Percentiles rank a stretch among this genome's conserved stretches.
Conservation (phyloP, 2,113 vertebrate species). For the Serilophus lunatus region DNA sequence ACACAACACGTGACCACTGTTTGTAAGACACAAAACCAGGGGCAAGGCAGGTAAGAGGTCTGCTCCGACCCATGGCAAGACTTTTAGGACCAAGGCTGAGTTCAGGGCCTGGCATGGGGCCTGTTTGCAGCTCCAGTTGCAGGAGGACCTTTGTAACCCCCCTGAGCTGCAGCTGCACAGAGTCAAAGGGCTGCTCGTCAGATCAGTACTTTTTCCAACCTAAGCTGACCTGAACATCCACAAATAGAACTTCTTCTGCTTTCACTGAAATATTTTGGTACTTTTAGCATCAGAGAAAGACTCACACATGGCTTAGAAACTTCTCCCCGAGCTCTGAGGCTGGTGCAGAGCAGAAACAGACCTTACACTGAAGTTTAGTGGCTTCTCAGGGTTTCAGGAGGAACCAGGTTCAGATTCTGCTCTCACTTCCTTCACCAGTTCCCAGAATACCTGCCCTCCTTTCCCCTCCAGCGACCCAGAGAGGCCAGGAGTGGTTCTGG, state of each 20-base stretch:
- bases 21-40: neutral
- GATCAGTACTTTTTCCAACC: neutral
- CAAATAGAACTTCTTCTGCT: neutral
- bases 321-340: neutral
- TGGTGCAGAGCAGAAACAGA: neutral
- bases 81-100: neutral
- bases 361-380: neutral
- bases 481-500: neutral
- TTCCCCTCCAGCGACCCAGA: neutral
- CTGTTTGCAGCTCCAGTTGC: neutral
- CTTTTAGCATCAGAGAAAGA: neutral
- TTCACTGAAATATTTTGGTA: neutral
- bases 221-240: conserved; percentile 1
- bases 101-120: neutral
- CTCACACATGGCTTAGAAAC: neutral
- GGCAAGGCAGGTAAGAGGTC: neutral
- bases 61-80: fast-evolving
- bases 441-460: neutral
- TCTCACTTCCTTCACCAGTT: neutral
- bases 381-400: neutral
- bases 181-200: neutral
- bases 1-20: neutral
- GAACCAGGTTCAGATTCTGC: neutral
- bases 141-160: neutral
- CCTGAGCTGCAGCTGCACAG: neutral